phyloP scores from a whole-genome alignment of 2,888 invertebrate genomes.

The Coenonympha arcania region DNA sequence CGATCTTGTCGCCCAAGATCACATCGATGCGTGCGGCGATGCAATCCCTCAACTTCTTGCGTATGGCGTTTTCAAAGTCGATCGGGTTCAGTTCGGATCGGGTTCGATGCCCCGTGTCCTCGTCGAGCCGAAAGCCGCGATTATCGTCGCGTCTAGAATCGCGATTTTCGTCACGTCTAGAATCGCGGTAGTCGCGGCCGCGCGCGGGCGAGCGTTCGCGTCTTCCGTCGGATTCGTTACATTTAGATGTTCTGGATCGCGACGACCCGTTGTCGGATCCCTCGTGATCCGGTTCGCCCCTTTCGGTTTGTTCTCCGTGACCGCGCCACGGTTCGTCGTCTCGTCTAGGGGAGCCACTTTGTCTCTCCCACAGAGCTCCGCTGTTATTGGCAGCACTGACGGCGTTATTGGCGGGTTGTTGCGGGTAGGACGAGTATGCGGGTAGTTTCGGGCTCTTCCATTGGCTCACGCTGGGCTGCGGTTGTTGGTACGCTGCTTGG shows the following conservation, averaged over 20 bases:
- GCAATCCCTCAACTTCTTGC: slow-evolving; percentile 24
- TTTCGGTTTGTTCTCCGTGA: not conserved
- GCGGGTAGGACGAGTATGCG: slow-evolving; percentile 4
- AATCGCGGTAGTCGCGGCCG: not conserved
- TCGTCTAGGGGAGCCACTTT: not conserved
- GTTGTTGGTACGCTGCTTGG: not conserved
- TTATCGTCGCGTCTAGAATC: too few relatives aligned
- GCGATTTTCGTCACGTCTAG: too few relatives aligned
- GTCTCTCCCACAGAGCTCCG: not conserved
- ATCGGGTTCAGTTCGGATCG: too few relatives aligned
- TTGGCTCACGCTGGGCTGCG: slow-evolving; percentile 2
- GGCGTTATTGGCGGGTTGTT: not conserved
- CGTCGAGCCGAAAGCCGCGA: too few relatives aligned
- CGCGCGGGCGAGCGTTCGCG: not conserved
- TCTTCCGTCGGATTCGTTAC: not conserved
- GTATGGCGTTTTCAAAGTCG: not conserved
- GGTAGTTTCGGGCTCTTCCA: slow-evolving; percentile 1
- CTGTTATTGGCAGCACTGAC: not conserved
- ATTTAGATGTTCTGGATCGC: not conserved
- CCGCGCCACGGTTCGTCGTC: not conserved
- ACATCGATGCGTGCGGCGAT: slow-evolving; percentile 31
- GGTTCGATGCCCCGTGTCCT: not conserved
- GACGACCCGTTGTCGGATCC: not conserved
- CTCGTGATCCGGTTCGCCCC: not conserved
- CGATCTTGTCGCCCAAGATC: slow-evolving; percentile 24